phyloP scores from a whole-genome alignment of 2,888 invertebrate genomes.

The Notodonta dromedarius region DNA sequence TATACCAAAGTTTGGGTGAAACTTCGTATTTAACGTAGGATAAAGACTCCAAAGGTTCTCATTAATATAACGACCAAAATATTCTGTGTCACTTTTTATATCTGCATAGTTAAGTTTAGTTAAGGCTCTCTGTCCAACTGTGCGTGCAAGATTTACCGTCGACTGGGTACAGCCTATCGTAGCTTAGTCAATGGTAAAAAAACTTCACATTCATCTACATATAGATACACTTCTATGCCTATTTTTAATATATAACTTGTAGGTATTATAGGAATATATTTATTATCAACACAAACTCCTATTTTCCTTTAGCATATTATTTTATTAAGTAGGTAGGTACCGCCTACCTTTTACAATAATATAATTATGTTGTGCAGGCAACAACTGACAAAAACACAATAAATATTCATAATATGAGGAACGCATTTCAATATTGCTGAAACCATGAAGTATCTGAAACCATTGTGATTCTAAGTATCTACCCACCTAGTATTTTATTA shows the following conservation, averaged over 20 bases:
- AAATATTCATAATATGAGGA: conserved; percentile 2
- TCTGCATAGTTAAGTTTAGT: conserved; percentile 20
- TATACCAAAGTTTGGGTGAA: conserved; percentile 25
- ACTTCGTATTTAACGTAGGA: conserved; percentile 21
- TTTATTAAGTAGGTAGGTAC: neutral
- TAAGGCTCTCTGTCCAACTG: conserved; percentile 12
- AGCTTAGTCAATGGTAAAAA: neutral
- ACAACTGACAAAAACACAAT: conserved; percentile 17
- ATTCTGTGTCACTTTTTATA: conserved; percentile 39
- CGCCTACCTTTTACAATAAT: too few relatives aligned
- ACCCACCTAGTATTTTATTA: too few relatives aligned
- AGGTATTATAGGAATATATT: neutral
- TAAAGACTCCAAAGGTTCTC: conserved; percentile 24
- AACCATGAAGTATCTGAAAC: too few relatives aligned
- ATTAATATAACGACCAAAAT: conserved; percentile 37
- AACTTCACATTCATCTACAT: too few relatives aligned
- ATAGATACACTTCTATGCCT: too few relatives aligned
- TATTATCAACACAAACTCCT: neutral
- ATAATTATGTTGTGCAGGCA: neutral
- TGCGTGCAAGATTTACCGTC: neutral
- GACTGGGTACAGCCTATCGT: neutral
- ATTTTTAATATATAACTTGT: too few relatives aligned
- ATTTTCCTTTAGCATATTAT: neutral
- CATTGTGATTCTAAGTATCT: too few relatives aligned
- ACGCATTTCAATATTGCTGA: too few relatives aligned